Evolutionary conservation across 1,140 invertebrate genomes (phyloP).

Genomic region (Brachionus rotundiformis): DNA sequence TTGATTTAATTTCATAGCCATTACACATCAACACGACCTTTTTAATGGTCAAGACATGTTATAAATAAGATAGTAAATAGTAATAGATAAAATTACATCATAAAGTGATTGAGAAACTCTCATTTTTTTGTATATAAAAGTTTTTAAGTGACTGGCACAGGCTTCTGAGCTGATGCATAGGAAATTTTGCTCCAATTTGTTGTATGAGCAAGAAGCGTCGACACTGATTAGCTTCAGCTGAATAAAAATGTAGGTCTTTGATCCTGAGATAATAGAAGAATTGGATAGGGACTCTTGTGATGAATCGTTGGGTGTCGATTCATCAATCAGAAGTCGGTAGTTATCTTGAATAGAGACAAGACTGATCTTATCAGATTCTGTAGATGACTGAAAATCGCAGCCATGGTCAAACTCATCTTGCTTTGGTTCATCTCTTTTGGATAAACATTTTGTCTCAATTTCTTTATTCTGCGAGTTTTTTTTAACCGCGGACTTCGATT

Average conservation of each 20-base stretch:
- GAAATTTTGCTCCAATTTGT: constrained; percentile 17
- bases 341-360: neutral
- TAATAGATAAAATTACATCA: constrained; percentile 16
- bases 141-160: constrained; percentile 22
- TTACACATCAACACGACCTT: constrained; percentile 39
- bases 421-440: neutral
- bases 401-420: neutral
- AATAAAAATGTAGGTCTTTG: neutral
- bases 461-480: neutral
- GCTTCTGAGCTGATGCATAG: constrained; percentile 20
- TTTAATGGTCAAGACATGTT: too few species aligned
- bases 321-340: neutral
- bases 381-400: too few species aligned
- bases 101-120: neutral
- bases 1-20: constrained; percentile 45
- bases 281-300: neutral
- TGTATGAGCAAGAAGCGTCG: neutral
- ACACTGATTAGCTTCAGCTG: constrained; percentile 27
- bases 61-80: neutral
- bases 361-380: neutral
- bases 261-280: neutral
- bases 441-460: neutral
- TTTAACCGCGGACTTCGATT: neutral
- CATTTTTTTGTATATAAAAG: constrained; percentile 25
- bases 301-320: neutral